phyloP scores from a whole-genome alignment of 1,140 invertebrate genomes.

The Drosophila nikananu region DNA sequence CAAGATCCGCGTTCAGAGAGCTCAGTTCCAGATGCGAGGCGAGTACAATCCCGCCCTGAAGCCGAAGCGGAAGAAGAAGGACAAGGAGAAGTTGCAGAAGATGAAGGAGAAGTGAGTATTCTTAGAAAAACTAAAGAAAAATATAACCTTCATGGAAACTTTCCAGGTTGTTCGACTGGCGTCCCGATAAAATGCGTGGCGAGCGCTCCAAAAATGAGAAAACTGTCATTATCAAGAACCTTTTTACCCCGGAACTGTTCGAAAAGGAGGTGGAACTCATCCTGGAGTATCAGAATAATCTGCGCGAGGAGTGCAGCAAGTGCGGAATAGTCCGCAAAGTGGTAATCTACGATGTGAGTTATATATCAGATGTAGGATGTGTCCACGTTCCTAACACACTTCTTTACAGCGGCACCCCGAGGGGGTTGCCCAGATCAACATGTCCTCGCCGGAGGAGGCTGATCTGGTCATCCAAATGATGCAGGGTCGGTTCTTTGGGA shows the following conservation, averaged over 20 bases:
- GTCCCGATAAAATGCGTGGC: conserved; percentile 95
- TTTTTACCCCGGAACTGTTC: conserved; percentile 96
- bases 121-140: too few species aligned
- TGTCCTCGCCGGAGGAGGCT: conserved; percentile 95
- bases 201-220: conserved; percentile 95
- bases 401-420: conserved; percentile 93
- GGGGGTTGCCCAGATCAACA: conserved; percentile 96
- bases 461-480: conserved; percentile 95
- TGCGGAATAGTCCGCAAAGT: conserved; percentile 97
- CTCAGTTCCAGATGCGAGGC: conserved; percentile 98
- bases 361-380: conserved; percentile 40
- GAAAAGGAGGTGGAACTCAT: conserved; percentile 95
- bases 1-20: conserved; percentile 94
- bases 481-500: conserved; percentile 96
- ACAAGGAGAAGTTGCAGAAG: conserved; percentile 96
- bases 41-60: conserved; percentile 97
- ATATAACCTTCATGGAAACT: neutral
- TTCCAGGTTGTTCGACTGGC: conserved; percentile 96
- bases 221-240: conserved; percentile 97
- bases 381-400: neutral
- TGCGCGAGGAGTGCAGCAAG: conserved; percentile 95
- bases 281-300: conserved; percentile 95
- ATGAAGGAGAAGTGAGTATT: conserved; percentile 94
- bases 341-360: conserved; percentile 95
- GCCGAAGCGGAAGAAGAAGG: conserved; percentile 96